Evolutionary conservation across 2,888 invertebrate genomes (phyloP).

Genomic region (Clostera curtula): DNA sequence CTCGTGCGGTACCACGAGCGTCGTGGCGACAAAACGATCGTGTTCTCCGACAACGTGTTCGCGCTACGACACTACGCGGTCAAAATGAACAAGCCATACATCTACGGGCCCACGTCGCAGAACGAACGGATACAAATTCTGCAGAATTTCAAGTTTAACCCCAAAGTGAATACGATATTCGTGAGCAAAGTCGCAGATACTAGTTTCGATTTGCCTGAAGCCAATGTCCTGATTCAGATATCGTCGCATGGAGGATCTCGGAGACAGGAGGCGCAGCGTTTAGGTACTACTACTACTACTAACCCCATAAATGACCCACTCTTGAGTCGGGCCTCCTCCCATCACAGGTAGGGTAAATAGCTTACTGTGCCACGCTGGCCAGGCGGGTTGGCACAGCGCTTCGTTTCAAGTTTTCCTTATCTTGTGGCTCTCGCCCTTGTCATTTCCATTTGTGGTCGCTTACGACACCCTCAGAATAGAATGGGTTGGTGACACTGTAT

Average conservation of each 20-base stretch:
- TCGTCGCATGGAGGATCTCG: slow-evolving; percentile 99
- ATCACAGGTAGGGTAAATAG: too few relatives aligned
- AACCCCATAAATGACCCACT: too few relatives aligned
- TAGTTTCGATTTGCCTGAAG: slow-evolving; percentile 99
- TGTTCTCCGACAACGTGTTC: slow-evolving; percentile 99
- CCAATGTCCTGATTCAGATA: slow-evolving; percentile 98
- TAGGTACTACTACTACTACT: too few relatives aligned
- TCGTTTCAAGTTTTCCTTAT: too few relatives aligned
- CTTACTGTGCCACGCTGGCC: too few relatives aligned
- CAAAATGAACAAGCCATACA: slow-evolving; percentile 97
- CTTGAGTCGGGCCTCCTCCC: too few relatives aligned
- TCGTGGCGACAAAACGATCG: slow-evolving; percentile 98
- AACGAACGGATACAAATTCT: slow-evolving; percentile 97
- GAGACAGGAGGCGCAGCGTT: slow-evolving; percentile 97
- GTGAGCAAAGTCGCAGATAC: slow-evolving; percentile 99
- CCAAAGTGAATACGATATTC: slow-evolving; percentile 98
- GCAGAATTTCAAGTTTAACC: slow-evolving; percentile 99
- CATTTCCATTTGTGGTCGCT: too few relatives aligned
- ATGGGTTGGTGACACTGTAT: too few relatives aligned
- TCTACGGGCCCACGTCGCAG: slow-evolving; percentile 98
- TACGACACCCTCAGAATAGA: too few relatives aligned
- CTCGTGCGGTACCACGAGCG: slow-evolving; percentile 93
- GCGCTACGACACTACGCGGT: slow-evolving; percentile 98
- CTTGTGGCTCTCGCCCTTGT: too few relatives aligned
- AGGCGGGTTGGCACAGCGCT: too few relatives aligned